A percentile compares a stretch with the other conserved stretches of the same genome.
These are phyloP conservation scores for Pediacus dermestoides DNA, from an alignment of 2,888 invertebrate genomes.

Conservation along the genomic window DNA sequence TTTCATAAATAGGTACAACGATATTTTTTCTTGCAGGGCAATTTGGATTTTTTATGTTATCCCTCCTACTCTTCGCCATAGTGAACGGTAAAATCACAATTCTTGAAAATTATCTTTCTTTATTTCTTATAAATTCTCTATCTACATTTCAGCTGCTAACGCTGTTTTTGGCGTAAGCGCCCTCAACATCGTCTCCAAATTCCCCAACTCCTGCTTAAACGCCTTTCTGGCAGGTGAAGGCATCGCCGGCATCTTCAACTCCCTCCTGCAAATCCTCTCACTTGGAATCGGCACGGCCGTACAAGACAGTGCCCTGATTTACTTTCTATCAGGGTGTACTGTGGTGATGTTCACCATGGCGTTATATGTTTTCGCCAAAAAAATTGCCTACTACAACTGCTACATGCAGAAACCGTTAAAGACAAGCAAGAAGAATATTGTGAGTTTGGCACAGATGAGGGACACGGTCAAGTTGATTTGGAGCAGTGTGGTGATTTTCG, in stretches of 20 bases:
- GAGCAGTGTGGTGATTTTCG: conserved; percentile 8
- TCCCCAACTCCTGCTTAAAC: conserved; percentile 12
- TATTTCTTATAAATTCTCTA: no score
- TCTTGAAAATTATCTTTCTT: neutral
- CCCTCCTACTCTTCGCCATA: conserved; percentile 6
- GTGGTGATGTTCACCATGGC: conserved; percentile 9
- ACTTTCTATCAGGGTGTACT: conserved; percentile 10
- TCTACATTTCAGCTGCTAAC: conserved; percentile 1
- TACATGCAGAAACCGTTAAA: neutral
- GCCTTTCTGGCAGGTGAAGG: conserved; percentile 11
- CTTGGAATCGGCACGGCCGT: conserved; percentile 2
- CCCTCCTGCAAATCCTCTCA: conserved; percentile 13
- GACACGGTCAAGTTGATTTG: conserved; percentile 1
- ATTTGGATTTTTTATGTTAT: conserved; percentile 3
- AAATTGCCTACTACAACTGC: conserved; percentile 4
- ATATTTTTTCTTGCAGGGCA: conserved; percentile 11
- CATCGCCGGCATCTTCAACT: conserved; percentile 12
- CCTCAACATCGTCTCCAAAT: conserved; percentile 7
- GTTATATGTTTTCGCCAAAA: conserved; percentile 2
- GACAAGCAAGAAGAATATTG: conserved; percentile 1
- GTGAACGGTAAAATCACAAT: conserved; percentile 8
- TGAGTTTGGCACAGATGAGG: conserved; percentile 4
- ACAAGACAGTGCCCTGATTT: conserved; percentile 8
- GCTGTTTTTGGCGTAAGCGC: conserved; percentile 7
- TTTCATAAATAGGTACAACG: neutral